Evolutionary conservation across 1,140 invertebrate species (phyloP).

Genomic region (Drosophila bipectinata): DNA sequence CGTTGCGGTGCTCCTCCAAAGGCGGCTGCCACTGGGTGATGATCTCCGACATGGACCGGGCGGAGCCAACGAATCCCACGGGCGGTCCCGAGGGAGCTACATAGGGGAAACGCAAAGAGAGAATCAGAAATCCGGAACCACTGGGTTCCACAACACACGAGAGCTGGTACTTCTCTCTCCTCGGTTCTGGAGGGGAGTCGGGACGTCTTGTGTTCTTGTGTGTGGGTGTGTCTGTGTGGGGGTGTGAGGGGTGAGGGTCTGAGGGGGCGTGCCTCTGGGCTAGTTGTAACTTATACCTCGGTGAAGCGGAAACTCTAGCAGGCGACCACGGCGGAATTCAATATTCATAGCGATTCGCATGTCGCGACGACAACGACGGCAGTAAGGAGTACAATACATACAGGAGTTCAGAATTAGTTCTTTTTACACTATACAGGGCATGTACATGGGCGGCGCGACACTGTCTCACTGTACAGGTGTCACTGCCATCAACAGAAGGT

Average conservation of each 20-base stretch:
- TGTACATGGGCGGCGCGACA: not conserved
- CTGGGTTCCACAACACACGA: not conserved
- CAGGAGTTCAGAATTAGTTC: conserved; percentile 69
- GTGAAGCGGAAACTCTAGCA: conserved; percentile 82
- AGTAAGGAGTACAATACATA: conserved; percentile 71
- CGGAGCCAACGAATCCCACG: conserved; percentile 94
- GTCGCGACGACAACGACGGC: conserved; percentile 72
- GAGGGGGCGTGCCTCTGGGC: conserved; percentile 12
- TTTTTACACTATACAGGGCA: conserved; percentile 51
- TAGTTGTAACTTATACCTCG: conserved; percentile 69
- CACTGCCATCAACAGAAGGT: not conserved
- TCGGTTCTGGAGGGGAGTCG: not conserved
- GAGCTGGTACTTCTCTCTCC: conserved; percentile 34
- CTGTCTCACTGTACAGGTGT: not conserved
- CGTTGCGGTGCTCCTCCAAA: conserved; percentile 95
- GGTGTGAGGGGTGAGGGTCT: not conserved
- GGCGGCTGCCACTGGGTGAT: conserved; percentile 99
- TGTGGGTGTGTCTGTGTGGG: not conserved
- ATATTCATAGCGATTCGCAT: conserved; percentile 23
- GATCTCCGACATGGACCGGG: conserved; percentile 96
- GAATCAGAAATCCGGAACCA: conserved; percentile 3
- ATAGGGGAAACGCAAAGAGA: not conserved
- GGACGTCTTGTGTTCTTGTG: not conserved
- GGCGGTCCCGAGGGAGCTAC: conserved; percentile 94
- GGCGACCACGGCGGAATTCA: conserved; percentile 56